A percentile compares a stretch with the other conserved stretches of the same genome.
These are phyloP conservation scores for Picathartes gymnocephalus DNA, from an alignment of 2,113 vertebrate species.

Conservation along the genomic window DNA sequence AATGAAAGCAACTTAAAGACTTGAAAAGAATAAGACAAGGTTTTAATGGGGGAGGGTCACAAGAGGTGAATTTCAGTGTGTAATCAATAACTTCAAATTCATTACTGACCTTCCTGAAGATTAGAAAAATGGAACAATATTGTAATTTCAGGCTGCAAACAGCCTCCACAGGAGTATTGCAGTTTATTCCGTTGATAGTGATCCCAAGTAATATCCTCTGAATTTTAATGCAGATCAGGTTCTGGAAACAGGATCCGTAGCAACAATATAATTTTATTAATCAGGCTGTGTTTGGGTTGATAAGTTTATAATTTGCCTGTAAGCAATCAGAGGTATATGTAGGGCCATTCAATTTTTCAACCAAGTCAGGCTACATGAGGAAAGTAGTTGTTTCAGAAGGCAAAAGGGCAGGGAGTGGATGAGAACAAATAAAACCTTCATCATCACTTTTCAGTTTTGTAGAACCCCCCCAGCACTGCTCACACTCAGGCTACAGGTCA, in stretches of 20 bases:
- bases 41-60: not conserved
- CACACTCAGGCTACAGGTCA: not conserved
- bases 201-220: not conserved
- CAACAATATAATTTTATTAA: not conserved
- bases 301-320: not conserved
- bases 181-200: not conserved
- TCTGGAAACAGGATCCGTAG: not conserved
- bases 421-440: not conserved
- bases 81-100: not conserved
- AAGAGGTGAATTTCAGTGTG: not conserved
- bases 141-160: not conserved
- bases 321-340: not conserved
- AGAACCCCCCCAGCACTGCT: accelerated
- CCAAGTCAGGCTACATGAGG: not conserved
- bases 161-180: not conserved
- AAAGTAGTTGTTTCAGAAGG: not conserved
- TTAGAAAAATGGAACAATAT: not conserved
- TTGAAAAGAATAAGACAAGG: not conserved
- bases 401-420: not conserved
- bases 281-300: not conserved
- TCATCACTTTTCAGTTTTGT: accelerated
- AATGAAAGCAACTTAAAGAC: not conserved
- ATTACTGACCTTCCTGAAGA: not conserved
- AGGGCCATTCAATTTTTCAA: not conserved
- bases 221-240: not conserved